Evolutionary conservation across 2,888 invertebrate species (phyloP).

Genomic region (Nipponacmea schrenckii): DNA sequence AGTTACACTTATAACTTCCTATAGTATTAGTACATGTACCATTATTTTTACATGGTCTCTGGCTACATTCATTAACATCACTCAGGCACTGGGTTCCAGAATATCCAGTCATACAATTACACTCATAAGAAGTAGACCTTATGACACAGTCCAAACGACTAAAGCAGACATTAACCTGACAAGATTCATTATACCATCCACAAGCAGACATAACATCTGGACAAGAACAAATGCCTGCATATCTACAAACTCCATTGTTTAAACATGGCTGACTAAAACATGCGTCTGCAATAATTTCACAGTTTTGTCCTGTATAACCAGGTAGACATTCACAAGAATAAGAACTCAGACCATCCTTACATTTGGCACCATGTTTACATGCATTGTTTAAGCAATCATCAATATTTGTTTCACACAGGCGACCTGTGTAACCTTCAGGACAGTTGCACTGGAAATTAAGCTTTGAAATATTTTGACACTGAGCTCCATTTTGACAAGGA

Average conservation of each 20-base stretch:
- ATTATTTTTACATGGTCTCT: constrained; percentile 42
- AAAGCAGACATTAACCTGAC: constrained; percentile 47
- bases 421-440: constrained; percentile 35
- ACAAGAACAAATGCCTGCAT: constrained; percentile 54
- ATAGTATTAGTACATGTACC: constrained; percentile 47
- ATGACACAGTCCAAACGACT: constrained; percentile 38
- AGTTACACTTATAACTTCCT: constrained; percentile 50
- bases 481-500: constrained; percentile 91
- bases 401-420: constrained; percentile 41
- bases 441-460: constrained; percentile 40
- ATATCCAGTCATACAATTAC: constrained; percentile 51
- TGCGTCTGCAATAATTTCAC: constrained; percentile 44
- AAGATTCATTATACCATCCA: constrained; percentile 58
- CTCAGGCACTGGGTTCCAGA: constrained; percentile 39
- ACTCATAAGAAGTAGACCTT: constrained; percentile 38
- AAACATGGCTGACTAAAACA: constrained; percentile 53
- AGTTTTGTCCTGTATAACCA: constrained; percentile 45
- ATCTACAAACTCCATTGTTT: constrained; percentile 53
- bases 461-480: constrained; percentile 71
- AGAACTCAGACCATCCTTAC: constrained; percentile 37
- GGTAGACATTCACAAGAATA: constrained; percentile 46
- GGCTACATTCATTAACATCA: constrained; percentile 49
- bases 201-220: constrained; percentile 47
- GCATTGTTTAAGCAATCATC: constrained; percentile 46
- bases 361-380: constrained; percentile 44